Evolutionary conservation across 1,140 invertebrate genomes (phyloP), one percentile per base, ranked within the genome.

Genomic region (Brevipalpus yothersi): DNA sequence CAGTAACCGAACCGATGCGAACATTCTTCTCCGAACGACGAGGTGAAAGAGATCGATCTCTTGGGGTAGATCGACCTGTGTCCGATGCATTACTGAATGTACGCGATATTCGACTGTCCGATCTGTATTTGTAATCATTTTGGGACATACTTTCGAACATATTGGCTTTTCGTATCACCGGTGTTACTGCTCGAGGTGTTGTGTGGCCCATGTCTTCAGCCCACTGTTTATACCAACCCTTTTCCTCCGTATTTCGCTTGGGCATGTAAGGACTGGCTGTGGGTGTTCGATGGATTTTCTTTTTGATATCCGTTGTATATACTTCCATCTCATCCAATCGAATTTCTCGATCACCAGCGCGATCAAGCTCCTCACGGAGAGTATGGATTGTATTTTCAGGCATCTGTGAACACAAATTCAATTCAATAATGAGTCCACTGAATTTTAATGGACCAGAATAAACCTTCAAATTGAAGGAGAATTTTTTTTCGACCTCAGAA

Each of bases 41-140:
- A 15, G 58, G 58, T 39, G 58, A 58, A 13, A 58, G 43, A 9
- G 58, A 58, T 15, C 58, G 40, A 45, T 40, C 40, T 57, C 53
- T 12, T 41, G 56, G 39, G 4, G 13, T 31, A 15, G 41, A 43
- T 43, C 12, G 13, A 12, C 41, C 7, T 23, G 56, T 17, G 13
- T 40, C 56, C 41, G 23, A 15, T 13, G 13, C 19, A 47, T n/a
- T 31, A 23, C 49, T 51, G n/a, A 58, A 13, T 43, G 56, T 12
- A 10, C 39, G 56, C 1, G 56, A 58, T 17, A 58, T 12, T 40
- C 40, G 23, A 43, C 41, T 58, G 13, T 43, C 40, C 40, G 56
- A 39, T 45, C 41, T 40, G 12, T 43, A 15, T 13, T 15, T 31
- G 53, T 13, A 21, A 15, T 39, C 13, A 15, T 17, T 15, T 55